Evolutionary conservation across 2,113 vertebrate genomes (phyloP).

Genomic region (Chamaea fasciata): DNA sequence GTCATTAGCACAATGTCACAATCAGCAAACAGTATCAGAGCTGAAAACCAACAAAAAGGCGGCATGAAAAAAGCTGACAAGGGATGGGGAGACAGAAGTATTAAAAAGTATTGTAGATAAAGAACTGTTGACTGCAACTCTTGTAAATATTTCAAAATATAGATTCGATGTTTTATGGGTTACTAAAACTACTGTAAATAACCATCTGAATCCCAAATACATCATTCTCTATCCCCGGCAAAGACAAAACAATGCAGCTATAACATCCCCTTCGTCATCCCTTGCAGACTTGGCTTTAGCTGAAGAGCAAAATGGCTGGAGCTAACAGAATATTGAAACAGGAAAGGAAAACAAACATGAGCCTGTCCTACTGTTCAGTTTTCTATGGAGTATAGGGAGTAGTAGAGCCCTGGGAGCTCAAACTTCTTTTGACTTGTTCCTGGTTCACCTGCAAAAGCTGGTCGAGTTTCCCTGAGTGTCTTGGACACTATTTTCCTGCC

Average conservation of each 20-base stretch:
- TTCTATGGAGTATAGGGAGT: background rate
- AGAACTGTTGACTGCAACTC: slow-evolving; percentile 34
- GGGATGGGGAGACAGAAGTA: background rate
- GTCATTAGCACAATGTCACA: background rate
- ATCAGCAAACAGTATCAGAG: background rate
- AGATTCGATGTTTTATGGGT: slow-evolving; percentile 12
- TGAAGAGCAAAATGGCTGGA: background rate
- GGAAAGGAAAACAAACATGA: background rate
- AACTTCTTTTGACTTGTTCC: background rate
- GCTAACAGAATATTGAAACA: background rate
- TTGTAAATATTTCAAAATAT: slow-evolving; percentile 34
- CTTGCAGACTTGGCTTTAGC: slow-evolving; percentile 1
- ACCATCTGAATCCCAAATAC: slow-evolving; percentile 55
- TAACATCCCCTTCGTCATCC: background rate
- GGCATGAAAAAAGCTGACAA: background rate
- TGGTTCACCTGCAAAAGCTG: background rate
- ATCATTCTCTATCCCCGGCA: slow-evolving; percentile 40
- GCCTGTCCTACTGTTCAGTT: background rate
- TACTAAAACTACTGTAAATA: slow-evolving; percentile 66
- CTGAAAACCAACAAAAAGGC: background rate
- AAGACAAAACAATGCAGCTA: slow-evolving; percentile 42
- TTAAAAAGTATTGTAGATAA: slow-evolving; percentile 29
- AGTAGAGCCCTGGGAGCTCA: background rate
- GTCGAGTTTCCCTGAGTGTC: background rate
- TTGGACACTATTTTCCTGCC: background rate